A percentile compares a stretch with the other conserved stretches of the same genome.
phyloP scores from a whole-genome alignment of 2,888 invertebrate genomes.

The Amblyjoppa proteus region DNA sequence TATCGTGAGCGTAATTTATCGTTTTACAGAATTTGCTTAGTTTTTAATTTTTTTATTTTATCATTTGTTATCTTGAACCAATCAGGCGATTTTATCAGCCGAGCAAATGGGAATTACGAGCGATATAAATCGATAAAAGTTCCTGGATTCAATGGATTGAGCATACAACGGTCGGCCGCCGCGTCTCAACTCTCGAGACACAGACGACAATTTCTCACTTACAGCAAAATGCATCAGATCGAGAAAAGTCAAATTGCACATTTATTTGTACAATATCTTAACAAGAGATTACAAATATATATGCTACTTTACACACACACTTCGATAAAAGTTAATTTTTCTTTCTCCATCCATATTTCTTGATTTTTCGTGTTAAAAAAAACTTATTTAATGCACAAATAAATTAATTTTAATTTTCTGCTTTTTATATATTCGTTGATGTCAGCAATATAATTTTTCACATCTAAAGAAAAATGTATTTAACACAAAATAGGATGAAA shows the following conservation, averaged over 20 bases:
- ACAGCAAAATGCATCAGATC: conserved; percentile 93
- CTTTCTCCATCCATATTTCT: background rate
- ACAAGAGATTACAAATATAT: conserved; percentile 87
- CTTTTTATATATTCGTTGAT: background rate
- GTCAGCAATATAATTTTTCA: background rate
- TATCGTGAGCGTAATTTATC: conserved; percentile 87
- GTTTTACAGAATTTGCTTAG: conserved; percentile 2
- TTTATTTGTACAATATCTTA: conserved; percentile 96
- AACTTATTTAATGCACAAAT: background rate
- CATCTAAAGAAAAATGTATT: background rate
- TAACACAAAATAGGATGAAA: background rate
- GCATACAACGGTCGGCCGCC: conserved; percentile 86
- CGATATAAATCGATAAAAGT: conserved; percentile 87
- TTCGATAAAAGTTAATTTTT: background rate
- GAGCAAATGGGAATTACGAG: conserved; percentile 89
- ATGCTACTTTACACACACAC: background rate
- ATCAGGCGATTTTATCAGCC: conserved; percentile 90
- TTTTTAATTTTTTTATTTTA: background rate
- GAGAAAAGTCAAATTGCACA: conserved; percentile 90
- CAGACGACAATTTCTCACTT: conserved; percentile 95
- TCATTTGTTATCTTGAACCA: conserved; percentile 63
- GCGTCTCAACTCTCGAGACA: conserved; percentile 90
- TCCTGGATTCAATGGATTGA: conserved; percentile 88
- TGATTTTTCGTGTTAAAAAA: background rate
- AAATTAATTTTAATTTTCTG: background rate